Conservation (phyloP, 2,113 vertebrate species). For the Ceyx cyanopectus region DNA sequence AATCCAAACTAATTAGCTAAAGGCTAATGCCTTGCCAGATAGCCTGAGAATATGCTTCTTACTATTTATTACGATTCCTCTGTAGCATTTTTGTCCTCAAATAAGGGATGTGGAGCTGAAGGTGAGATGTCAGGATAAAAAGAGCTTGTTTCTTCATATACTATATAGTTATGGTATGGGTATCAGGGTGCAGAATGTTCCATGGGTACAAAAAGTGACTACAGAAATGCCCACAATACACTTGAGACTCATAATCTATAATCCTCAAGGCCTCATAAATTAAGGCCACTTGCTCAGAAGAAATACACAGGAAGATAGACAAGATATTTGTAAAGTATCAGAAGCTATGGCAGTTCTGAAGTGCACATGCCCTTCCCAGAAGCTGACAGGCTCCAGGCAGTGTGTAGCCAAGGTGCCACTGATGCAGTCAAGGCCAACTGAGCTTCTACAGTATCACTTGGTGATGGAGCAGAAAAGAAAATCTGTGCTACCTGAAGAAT, state of each 20-base stretch:
- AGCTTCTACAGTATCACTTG: rapidly evolving
- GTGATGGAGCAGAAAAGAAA: neutral
- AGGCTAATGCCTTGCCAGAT: neutral
- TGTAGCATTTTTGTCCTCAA: neutral
- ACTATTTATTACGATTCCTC: neutral
- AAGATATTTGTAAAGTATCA: neutral
- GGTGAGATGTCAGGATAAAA: neutral
- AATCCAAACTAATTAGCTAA: neutral
- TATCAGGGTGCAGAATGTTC: neutral
- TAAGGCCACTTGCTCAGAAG: neutral
- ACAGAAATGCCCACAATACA: neutral
- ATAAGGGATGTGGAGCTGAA: neutral
- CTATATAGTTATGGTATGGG: neutral
- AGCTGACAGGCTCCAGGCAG: neutral
- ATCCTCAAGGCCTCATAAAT: neutral
- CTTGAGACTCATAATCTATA: neutral
- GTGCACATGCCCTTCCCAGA: neutral
- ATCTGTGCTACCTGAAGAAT: neutral
- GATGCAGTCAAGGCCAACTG: neutral
- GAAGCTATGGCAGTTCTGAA: neutral
- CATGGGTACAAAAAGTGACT: neutral
- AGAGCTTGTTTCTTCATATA: neutral
- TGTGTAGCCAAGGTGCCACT: neutral
- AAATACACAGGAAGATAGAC: neutral
- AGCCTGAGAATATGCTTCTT: neutral